Percentiles rank a stretch among this genome's conserved stretches.
phyloP scores from a whole-genome alignment of 2,888 invertebrate genomes.

The Morpho deidamia region DNA sequence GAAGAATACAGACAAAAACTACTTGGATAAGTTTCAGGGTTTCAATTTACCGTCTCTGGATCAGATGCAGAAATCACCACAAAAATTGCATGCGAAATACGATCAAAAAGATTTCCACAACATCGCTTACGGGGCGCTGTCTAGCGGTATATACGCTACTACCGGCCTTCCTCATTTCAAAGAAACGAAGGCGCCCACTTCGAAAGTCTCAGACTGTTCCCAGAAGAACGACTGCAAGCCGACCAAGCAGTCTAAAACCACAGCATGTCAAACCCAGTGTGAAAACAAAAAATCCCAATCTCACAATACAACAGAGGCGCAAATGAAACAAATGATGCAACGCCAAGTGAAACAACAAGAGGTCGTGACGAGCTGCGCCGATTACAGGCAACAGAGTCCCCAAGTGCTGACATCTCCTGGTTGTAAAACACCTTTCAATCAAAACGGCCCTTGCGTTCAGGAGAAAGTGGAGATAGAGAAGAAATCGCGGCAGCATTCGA shows the following conservation, averaged over 20 bases:
- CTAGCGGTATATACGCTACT: constrained; percentile 59
- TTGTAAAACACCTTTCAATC: constrained; percentile 54
- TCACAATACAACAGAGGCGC: constrained; percentile 43
- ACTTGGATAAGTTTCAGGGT: constrained; percentile 78
- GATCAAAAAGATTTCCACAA: constrained; percentile 72
- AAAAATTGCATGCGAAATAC: constrained; percentile 74
- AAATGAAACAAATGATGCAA: constrained; percentile 69
- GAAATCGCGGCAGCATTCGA: constrained; percentile 52
- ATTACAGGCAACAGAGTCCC: constrained; percentile 60
- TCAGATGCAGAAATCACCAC: constrained; percentile 79
- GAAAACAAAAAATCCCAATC: constrained; percentile 57
- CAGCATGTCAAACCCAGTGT: constrained; percentile 68
- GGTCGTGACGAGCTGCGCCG: constrained; percentile 54
- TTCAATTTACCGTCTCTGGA: constrained; percentile 80
- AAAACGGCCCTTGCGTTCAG: constrained; percentile 57
- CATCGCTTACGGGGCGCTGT: constrained; percentile 64
- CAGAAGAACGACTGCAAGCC: constrained; percentile 67
- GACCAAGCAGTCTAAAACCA: constrained; percentile 63
- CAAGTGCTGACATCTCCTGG: constrained; percentile 57
- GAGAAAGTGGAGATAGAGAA: constrained; percentile 68
- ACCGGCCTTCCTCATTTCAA: constrained; percentile 64
- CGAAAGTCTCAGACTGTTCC: constrained; percentile 56
- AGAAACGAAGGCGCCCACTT: constrained; percentile 56
- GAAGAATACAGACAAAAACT: constrained; percentile 73
- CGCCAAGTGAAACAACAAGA: constrained; percentile 59